Base-by-base conservation (phyloP, 2,888 invertebrate genomes). In the Pseudanteris insignis region DNA sequence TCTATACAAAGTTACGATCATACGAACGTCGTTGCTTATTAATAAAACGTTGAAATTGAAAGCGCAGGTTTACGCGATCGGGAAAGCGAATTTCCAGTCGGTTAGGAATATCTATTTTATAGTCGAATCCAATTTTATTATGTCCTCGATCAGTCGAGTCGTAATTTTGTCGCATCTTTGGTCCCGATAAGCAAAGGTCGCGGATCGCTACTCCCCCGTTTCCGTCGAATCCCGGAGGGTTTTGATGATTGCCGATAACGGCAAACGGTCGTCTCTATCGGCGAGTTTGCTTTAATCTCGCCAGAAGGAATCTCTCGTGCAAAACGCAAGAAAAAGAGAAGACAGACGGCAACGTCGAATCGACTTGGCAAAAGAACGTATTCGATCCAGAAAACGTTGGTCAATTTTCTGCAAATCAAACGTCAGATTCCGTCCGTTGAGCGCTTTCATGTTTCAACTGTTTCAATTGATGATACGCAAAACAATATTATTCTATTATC, bases 161-260 rank as follows among this genome's bases (percentile, higher is more conserved):
- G 51, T 59, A 46, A 59, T 59, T 51, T 40, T 41, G 40, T 24
- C 40, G 32, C 43, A 46, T 46, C 51, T 51, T 44, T 51, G 33
- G 28, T 18, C 34, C 40, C 46, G 51, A 59, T 59, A 59, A 51
- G 51, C 51, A 40, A 30, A 36, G 28, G 55, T 51, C 55, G 59
- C 58, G 46, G 36, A 50, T 47, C 47, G 46, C 55, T 47, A 43
- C 50, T 43, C 54, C 43, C 47, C 47, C 36, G 46, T 58, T 50
- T 58, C 44, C 41, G 40, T 58, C 50, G 40, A 41, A 50, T 46
- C 48, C 44, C 40, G 28, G 26, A 48, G 44, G 53, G 48, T 63
- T 68, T 66, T 63, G 69, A 71, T 70, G 71, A 67, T 62, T 67
- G 64, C 55, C 63, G 70, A 71, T 70, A 70, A 67, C 62, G 36